Percentiles rank a stretch among this genome's conserved stretches.
phyloP scores from a whole-genome alignment of 2,113 vertebrate genomes.

The Nyctibius bracteatus region DNA sequence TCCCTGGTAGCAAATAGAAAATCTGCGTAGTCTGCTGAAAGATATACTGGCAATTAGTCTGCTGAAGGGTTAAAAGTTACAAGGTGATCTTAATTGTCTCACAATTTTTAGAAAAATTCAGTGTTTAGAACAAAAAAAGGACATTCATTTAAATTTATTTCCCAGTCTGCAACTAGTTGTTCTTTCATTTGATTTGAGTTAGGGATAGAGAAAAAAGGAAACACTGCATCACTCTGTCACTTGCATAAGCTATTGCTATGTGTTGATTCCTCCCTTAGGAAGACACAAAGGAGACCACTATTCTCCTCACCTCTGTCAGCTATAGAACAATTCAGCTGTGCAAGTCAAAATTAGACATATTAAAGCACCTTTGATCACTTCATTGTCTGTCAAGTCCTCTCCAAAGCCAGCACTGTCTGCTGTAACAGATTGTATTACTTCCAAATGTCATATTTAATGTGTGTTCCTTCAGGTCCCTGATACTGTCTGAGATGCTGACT shows the following conservation, averaged over 20 bases:
- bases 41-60: background rate
- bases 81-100: background rate
- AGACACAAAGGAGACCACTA: background rate
- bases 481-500: conserved; percentile 1
- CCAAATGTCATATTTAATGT: conserved; percentile 17
- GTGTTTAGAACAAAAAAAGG: background rate
- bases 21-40: background rate
- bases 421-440: background rate
- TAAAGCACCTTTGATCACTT: conserved; percentile 62
- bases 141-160: background rate
- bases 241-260: background rate
- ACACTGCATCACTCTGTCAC: background rate
- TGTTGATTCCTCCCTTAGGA: background rate
- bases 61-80: background rate
- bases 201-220: background rate
- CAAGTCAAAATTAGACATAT: conserved; percentile 20
- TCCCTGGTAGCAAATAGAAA: background rate
- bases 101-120: background rate
- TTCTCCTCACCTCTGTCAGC: background rate
- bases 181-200: background rate
- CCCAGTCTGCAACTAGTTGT: background rate
- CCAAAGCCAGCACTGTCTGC: conserved; percentile 11
- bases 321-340: background rate
- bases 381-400: conserved; percentile 23
- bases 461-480: background rate